phyloP scores from a whole-genome alignment of 1,140 invertebrate genomes.

The Scaptodrosophila lebanonensis region DNA sequence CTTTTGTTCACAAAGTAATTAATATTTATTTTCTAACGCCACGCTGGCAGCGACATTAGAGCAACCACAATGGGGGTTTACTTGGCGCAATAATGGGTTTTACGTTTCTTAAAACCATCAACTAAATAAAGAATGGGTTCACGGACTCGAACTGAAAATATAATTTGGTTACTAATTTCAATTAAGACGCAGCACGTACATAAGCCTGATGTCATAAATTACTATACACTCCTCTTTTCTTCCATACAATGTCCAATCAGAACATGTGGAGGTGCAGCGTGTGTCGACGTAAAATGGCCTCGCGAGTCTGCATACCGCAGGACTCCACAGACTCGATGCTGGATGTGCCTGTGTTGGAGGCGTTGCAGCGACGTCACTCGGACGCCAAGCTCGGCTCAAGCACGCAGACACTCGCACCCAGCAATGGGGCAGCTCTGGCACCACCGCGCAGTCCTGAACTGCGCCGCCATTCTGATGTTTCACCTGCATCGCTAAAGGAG shows the following conservation, averaged over 20 bases:
- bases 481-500: constrained; percentile 89
- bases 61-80: not conserved
- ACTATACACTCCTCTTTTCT: not conserved
- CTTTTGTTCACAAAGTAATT: constrained; percentile 70
- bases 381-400: constrained; percentile 84
- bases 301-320: constrained; percentile 82
- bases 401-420: constrained; percentile 77
- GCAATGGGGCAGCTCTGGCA: constrained; percentile 80
- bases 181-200: constrained; percentile 40
- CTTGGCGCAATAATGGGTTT: constrained; percentile 28
- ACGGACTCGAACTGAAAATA: constrained; percentile 36
- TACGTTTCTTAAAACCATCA: constrained; percentile 16
- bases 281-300: constrained; percentile 87
- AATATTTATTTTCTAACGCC: constrained; percentile 60
- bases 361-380: constrained; percentile 86
- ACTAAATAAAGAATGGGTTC: constrained; percentile 48
- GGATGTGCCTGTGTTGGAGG: constrained; percentile 86
- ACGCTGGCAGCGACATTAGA: constrained; percentile 1
- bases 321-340: constrained; percentile 88
- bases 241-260: constrained; percentile 73
- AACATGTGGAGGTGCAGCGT: constrained; percentile 88
- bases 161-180: constrained; percentile 45
- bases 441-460: constrained; percentile 88
- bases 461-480: constrained; percentile 88
- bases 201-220: constrained; percentile 35